Percentiles rank a stretch among this genome's conserved stretches.
phyloP scores from a whole-genome alignment of 2,888 invertebrate genomes.

The Ophion slaviceki region DNA sequence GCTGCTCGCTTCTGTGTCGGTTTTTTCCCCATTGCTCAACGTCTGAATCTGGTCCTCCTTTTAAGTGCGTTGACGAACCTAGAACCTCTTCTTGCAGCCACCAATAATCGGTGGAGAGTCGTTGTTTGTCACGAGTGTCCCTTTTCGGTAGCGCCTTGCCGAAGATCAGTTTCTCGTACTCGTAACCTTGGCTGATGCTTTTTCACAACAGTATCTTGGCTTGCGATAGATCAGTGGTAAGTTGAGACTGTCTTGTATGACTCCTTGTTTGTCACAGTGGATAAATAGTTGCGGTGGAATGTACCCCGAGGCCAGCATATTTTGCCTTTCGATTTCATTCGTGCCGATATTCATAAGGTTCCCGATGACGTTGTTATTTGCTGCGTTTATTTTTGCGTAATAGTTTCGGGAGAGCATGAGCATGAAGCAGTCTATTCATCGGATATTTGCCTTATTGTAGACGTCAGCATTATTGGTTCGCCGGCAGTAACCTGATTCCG shows the following conservation, averaged over 20 bases:
- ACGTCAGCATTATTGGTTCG: neutral
- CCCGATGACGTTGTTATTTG: neutral
- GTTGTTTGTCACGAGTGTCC: neutral
- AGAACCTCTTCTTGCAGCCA: neutral
- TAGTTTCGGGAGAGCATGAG: neutral
- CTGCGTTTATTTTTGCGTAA: neutral
- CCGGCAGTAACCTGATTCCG: neutral
- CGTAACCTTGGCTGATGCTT: neutral
- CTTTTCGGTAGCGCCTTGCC: neutral
- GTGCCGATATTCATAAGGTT: neutral
- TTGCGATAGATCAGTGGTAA: neutral
- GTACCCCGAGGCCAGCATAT: neutral
- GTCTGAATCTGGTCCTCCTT: neutral
- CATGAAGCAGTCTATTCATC: constrained; percentile 8
- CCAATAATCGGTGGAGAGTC: neutral
- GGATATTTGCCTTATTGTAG: constrained; percentile 17
- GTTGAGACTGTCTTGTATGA: constrained; percentile 11
- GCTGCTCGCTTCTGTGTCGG: no score
- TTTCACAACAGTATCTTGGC: constrained; percentile 5
- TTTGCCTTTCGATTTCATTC: neutral
- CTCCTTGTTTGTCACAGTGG: neutral
- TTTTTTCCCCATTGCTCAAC: neutral
- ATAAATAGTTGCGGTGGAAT: neutral
- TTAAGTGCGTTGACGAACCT: neutral
- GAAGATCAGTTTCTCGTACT: neutral